Base-by-base conservation (phyloP, 2,113 vertebrate genomes). In the Corvus cornix region DNA sequence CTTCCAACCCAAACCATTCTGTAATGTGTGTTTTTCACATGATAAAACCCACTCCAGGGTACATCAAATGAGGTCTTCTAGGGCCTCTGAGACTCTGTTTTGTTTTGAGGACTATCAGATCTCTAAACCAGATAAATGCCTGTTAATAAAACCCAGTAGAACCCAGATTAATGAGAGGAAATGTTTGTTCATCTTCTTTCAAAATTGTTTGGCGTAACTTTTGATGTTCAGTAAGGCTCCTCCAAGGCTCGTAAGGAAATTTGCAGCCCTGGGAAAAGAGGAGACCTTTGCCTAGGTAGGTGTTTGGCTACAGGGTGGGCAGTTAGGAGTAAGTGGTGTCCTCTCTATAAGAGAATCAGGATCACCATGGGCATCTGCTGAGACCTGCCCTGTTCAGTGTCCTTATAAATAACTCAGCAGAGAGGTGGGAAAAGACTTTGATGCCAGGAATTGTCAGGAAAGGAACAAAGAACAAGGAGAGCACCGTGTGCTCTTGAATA, bases 401-500 rank as follows among this genome's bases (percentile, higher is more conserved):
- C 0, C 7, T 51, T 49, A 19, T 56, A 33, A 63, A 49, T 56
- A 70, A 43, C 37, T 43, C 63, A 43, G 8, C 18, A 33, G 13
- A 10, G 22, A 43, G 72, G 18, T 49, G 72, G 35, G 35, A 56
- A 62, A 28, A 2, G 3, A 2, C 43, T 48, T 37, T 60, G 43
- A 27, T 82, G 76, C 16, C 55, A 79, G 72, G 30, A 70, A 2
- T 33, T 70, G 17, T 23, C 20, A 75, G 60, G 35, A 49, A 48
- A 27, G 52, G 76, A 64, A 1, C 20, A 52, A 44, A 78, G 44
- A 75, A n/a, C 0, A 4, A 30, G 46, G 66, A 67, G 37, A 63
- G 28, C 60, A 16, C 23, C 0, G 0, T 30, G 18, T 66, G 17
- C 66, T 15, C 16, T 39, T 76, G 5, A 12, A 10, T 84, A 52